phyloP scores from a whole-genome alignment of 64 coral and sea anemone species.

The Dendrophyllia cribrosa region DNA sequence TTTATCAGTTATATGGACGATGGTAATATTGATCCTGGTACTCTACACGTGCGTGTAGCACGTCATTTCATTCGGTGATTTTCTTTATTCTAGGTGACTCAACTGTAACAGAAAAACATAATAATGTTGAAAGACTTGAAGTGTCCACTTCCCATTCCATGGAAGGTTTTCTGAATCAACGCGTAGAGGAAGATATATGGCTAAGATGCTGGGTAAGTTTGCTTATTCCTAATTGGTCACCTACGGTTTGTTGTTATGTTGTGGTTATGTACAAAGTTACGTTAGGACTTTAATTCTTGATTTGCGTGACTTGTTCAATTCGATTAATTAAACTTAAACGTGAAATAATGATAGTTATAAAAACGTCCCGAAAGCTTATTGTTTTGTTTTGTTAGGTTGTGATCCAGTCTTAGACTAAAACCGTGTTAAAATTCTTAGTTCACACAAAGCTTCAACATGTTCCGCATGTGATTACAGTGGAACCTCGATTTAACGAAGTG shows the following conservation, averaged over 20 bases:
- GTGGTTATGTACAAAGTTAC: no score
- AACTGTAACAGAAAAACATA: background rate
- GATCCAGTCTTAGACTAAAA: background rate
- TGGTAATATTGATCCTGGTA: no score
- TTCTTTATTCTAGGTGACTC: conserved; percentile 32
- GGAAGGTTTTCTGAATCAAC: conserved; percentile 78
- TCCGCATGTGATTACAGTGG: no score
- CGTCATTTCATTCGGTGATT: conserved; percentile 11
- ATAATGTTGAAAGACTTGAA: conserved; percentile 10
- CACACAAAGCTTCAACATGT: background rate
- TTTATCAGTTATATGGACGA: no score
- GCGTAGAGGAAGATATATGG: conserved; percentile 64
- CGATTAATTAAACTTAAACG: background rate
- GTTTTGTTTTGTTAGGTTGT: no score
- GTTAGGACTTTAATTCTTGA: background rate
- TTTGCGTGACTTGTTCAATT: background rate
- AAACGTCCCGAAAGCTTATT: background rate
- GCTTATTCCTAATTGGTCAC: background rate
- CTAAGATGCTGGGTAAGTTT: conserved; percentile 80
- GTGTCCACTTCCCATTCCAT: conserved; percentile 22
- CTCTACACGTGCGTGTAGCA: background rate
- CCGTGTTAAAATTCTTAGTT: background rate
- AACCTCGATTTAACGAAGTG: no score
- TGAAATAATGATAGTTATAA: background rate
- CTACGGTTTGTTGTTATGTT: no score